Base-by-base conservation (phyloP, 1,140 invertebrate genomes). In the Heliconius hewitsoni region DNA sequence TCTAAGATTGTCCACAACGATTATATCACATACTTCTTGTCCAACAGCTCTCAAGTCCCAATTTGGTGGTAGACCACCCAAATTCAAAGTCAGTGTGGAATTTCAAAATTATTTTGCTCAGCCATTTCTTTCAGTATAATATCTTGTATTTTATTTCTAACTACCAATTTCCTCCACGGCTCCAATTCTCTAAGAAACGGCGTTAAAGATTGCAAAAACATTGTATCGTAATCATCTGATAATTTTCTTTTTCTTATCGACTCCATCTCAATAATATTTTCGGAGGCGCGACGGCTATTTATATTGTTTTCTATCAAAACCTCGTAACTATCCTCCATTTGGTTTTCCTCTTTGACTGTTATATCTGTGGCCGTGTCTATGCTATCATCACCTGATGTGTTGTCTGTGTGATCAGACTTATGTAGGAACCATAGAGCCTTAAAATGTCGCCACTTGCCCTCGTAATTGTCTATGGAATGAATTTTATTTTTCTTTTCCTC, bases 141-240 rank as follows among this genome's bases (percentile, higher is more conserved):
- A 66, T 91, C 86, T 37, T 91, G 89, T 74, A 93, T 89, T 73
- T 85, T 91, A 79, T 83, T 91, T 39, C 90, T 85, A 3, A 91
- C 80, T 2, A 84, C 80, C 50, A 93, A 77, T 70, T 88, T 90
- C 76, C 89, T 83, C 3, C 88, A 78, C 3, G 89, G 87, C 9
- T 84, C 85, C 30, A 93, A 46, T 8, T 85, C 57, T 46, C 75
- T 85, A 27, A 93, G 84, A 55, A 82, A 91, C 23, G 89, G 91
- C 23, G 84, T 83, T 6, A 93, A 81, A 3, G 89, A 91, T 52
- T 88, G 70, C 16, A 37, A 71, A 71, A 71, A 71, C 30, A 71
- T 90, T 71, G 85, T 39, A 66, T 92, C 89, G 73, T 84, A 90
- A 50, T 90, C 89, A 5, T 89, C 87, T 0, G 55, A 60, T 23